Base-by-base conservation (phyloP, 1,140 invertebrate species). In the Spodoptera litura region DNA sequence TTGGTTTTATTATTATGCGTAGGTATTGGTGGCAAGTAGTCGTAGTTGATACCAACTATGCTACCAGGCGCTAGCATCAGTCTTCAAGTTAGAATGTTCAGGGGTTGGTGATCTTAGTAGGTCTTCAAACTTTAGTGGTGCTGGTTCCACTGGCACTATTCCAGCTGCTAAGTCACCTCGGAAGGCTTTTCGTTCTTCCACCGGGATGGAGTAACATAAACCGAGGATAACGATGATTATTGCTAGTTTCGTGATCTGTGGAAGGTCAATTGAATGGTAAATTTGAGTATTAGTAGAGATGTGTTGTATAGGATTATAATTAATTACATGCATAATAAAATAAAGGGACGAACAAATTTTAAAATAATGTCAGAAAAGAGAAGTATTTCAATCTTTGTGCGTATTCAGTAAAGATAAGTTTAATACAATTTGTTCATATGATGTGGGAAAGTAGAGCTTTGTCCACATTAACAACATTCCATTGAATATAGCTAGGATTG, bases 51-150 rank as follows among this genome's bases (percentile, higher is more conserved):
- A 25, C 53, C 38, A 59, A 9, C 27, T 44, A 27, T 73, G 55
- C 56, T 76, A 83, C 85, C 82, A 84, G 12, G 79, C 61, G 31
- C 78, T 81, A 12, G 79, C 49, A 51, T 83, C 85, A 13, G 85
- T 79, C 31, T 85, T 83, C 59, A 87, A 66, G 15, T 85, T 82
- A 3, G 58, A 15, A 4, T 62, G 62, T 11, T 82, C 66, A 73
- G n/a, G n/a, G 11, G 25, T 51, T 12, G 15, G 15, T 25, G 71
- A 56, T 5, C 49, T 13, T 13, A 38, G 51, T 44, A 25, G 13
- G 13, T 25, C 51, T 31, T 35, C 38, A 55, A 12, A 10, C 12
- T 55, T 44, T 3, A 38, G 11, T 58, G 31, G 27, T 12, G 12
- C 8, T 15, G 52, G 71, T 20, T 44, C 61, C 38, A 64, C n/a